Evolutionary conservation across 37 sponge, comb jelly and placozoan species (phyloP), one percentile per base, ranked within the genome.

Genomic region (Petrosia ficiformis): DNA sequence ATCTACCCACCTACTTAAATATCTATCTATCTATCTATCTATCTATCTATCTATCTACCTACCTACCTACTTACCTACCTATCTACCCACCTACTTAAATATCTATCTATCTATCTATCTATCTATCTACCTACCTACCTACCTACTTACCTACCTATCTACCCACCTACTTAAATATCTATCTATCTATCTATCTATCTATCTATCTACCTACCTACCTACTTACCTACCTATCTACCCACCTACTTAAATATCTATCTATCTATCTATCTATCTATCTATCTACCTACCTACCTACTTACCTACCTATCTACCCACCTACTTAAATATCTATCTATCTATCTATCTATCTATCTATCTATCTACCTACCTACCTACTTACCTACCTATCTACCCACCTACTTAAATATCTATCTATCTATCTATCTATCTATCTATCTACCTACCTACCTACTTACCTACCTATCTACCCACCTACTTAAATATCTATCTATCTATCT

Each of bases 1-100:
- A n/a, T n/a, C n/a, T n/a, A n/a, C n/a, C n/a, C n/a, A n/a, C n/a
- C 54, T 30, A 28, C 34, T 0, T 2, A 14, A 75, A 42, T 26
- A 63, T 34, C n/a, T 30, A 22, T 37, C 39, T 39, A 3, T n/a
- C n/a, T n/a, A n/a, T n/a, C n/a, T n/a, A n/a, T n/a, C n/a, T n/a
- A n/a, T n/a, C n/a, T n/a, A 2, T 37, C 19, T 22, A 28, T 24
- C 56, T 60, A 22, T 75, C 59, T 58, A 4, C 14, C 14, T 42
- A 31, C 32, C 11, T 14, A 3, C 2, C 48, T 89, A 91, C 93
- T n/a, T n/a, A n/a, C n/a, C n/a, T n/a, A n/a, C n/a, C n/a, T n/a
- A n/a, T n/a, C n/a, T n/a, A n/a, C n/a, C n/a, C n/a, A n/a, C n/a
- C 54, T 30, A 28, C 34, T 0, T 2, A 14, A 75, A 42, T 26